Evolutionary conservation across 2,113 vertebrate genomes (phyloP).

Genomic region (Hiodon tergisus): DNA sequence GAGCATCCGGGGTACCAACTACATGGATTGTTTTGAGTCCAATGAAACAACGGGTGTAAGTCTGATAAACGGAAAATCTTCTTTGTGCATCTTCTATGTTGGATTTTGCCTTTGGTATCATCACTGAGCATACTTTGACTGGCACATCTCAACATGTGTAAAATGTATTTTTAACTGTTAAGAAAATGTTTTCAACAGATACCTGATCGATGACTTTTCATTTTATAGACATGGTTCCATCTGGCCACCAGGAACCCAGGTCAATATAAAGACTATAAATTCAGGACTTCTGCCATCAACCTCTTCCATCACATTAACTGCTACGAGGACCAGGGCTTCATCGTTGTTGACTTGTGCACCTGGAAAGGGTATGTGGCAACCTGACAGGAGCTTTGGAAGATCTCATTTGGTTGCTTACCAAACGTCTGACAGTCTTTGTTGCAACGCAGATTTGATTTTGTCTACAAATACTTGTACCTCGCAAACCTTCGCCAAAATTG

Average conservation of each 20-base stretch:
- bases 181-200: not conserved
- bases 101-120: too few relatives aligned
- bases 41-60: conserved; percentile 91
- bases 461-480: conserved; percentile 97
- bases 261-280: conserved; percentile 84
- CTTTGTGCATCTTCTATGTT: too few relatives aligned
- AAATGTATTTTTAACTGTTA: not conserved
- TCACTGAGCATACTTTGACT: too few relatives aligned
- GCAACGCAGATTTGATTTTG: conserved; percentile 83
- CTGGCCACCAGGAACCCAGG: conserved; percentile 83
- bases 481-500: conserved; percentile 90
- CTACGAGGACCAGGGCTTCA: conserved; percentile 84
- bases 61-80: too few relatives aligned
- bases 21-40: conserved; percentile 98
- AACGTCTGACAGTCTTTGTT: not conserved
- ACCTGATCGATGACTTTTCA: not conserved
- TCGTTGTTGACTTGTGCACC: conserved; percentile 85
- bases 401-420: not conserved
- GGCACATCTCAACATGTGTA: too few relatives aligned
- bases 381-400: not conserved
- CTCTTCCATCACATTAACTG: conserved; percentile 97
- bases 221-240: conserved; percentile 83
- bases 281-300: conserved; percentile 84
- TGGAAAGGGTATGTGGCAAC: conserved; percentile 83
- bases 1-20: conserved; percentile 93